phyloP scores from a whole-genome alignment of 2,888 invertebrate species.

The Pilophorus perplexus region DNA sequence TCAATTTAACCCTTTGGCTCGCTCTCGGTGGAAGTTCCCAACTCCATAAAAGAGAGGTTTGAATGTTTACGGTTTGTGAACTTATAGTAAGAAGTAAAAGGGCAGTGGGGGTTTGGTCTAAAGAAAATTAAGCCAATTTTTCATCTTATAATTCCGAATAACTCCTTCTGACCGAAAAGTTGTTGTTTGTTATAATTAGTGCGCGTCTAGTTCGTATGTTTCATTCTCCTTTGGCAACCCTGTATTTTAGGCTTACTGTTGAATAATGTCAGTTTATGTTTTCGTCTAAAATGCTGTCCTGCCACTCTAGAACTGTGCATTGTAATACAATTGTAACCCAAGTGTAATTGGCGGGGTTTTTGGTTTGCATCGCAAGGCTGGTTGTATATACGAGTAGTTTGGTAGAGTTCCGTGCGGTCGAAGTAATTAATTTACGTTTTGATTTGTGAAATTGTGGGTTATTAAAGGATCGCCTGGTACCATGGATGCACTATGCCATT shows the following conservation, averaged over 20 bases:
- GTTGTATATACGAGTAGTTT: no score
- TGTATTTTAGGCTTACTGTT: not conserved
- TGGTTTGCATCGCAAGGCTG: no score
- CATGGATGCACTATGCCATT: no score
- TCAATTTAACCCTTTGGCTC: constrained; percentile 20
- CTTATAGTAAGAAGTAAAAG: not conserved
- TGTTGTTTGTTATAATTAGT: not conserved
- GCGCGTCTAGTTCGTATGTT: not conserved
- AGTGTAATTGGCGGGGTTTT: no score
- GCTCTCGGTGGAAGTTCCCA: not conserved
- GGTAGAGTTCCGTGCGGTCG: no score
- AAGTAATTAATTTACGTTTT: no score
- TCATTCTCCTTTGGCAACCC: not conserved
- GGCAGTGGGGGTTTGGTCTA: not conserved
- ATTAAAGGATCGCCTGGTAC: no score
- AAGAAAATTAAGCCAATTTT: not conserved
- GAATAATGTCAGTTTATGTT: not conserved
- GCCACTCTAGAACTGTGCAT: no score
- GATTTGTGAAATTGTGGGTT: no score
- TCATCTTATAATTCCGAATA: not conserved
- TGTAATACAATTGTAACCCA: no score
- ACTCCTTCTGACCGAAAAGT: no score
- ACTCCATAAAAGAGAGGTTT: not conserved
- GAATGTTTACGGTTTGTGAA: not conserved
- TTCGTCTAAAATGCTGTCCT: no score